Percentiles rank a stretch among this genome's conserved stretches.
Conservation (phyloP, 1,140 invertebrate genomes). For the Drosophila nasuta region DNA sequence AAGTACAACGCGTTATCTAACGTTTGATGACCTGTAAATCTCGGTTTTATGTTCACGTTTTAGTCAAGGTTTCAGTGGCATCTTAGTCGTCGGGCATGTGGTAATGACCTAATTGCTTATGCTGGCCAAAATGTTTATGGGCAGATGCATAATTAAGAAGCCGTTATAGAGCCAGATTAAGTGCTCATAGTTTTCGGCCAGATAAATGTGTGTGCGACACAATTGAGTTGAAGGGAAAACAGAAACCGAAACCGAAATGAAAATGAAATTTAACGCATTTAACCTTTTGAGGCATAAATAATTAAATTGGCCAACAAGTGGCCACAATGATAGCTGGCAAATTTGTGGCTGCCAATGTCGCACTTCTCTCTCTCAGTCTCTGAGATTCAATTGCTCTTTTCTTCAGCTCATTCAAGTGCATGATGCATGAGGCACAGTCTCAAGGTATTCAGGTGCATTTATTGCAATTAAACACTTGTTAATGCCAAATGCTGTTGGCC, state of each 20-base stretch:
- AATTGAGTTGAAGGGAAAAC: conserved; percentile 13
- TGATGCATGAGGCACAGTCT: conserved; percentile 38
- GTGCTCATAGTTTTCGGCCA: conserved; percentile 24
- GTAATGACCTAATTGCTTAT: conserved; percentile 69
- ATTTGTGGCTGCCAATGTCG: conserved; percentile 18
- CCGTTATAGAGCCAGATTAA: conserved; percentile 62
- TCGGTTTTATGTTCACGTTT: conserved; percentile 39
- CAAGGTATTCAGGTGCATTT: conserved; percentile 80
- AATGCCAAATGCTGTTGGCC: conserved; percentile 60
- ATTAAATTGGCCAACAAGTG: conserved; percentile 48
- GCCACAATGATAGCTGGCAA: conserved; percentile 35
- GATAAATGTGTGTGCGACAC: conserved; percentile 26
- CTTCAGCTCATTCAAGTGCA: conserved; percentile 47
- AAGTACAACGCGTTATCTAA: conserved; percentile 8
- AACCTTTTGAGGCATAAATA: conserved; percentile 52
- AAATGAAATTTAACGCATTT: conserved; percentile 31
- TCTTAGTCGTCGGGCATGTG: conserved; percentile 7
- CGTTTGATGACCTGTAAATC: conserved; percentile 42
- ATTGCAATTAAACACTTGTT: conserved; percentile 83
- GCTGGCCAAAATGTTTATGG: conserved; percentile 59
- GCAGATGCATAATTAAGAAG: conserved; percentile 75
- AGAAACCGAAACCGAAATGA: background rate
- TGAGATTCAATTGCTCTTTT: background rate
- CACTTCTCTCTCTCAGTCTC: too few relatives aligned
- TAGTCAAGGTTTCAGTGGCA: conserved; percentile 39